Base-by-base conservation (phyloP, 2,797 vertebrate species). In the Enteromius anoplus region DNA sequence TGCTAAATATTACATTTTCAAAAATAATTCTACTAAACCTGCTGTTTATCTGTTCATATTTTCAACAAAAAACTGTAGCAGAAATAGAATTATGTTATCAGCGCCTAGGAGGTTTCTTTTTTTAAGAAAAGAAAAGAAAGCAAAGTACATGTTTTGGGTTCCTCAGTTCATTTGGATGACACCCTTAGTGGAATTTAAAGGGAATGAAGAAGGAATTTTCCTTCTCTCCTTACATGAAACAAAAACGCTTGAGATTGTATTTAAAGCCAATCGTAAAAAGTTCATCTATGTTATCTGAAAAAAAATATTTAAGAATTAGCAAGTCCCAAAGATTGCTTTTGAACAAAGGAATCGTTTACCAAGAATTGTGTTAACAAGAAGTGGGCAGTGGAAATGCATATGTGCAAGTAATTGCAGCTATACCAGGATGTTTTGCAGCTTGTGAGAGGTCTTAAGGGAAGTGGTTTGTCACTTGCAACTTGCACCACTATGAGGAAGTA, bases 371-470 rank as follows among this genome's bases (percentile, higher is more conserved):
- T 53, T 45, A 45, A 58, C 14, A 80, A 42, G 53, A 40, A 55
- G 9, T 2, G 21, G 53, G 1, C 21, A 40, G 66, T 45, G 34
- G 4, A 69, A 53, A 70, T 23, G 17, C 10, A 49, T 47, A 2
- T 32, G 29, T 73, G 29, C 29, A 66, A 68, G 47, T 15, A 65
- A 51, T 29, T 26, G 42, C 70, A 53, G 9, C 32, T 75, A 8
- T 5, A 51, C n/a, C 45, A 49, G 2, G 14, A 34, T 40, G 80
- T 66, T 75, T 66, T 75, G 47, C 34, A 66, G 21, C 15, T 15
- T 15, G 14, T 17, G n/a, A 79, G 77, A 53, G 60, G 45, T 82
- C 60, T 66, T 75, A 65, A 65, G 47, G 80, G 71, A 82, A 75
- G 80, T 82, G 71, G 80, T 82, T 55, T 82, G 2, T 4, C 60